phyloP scores from a whole-genome alignment of 2,113 vertebrate species.

The Misgurnus mizolepis region DNA sequence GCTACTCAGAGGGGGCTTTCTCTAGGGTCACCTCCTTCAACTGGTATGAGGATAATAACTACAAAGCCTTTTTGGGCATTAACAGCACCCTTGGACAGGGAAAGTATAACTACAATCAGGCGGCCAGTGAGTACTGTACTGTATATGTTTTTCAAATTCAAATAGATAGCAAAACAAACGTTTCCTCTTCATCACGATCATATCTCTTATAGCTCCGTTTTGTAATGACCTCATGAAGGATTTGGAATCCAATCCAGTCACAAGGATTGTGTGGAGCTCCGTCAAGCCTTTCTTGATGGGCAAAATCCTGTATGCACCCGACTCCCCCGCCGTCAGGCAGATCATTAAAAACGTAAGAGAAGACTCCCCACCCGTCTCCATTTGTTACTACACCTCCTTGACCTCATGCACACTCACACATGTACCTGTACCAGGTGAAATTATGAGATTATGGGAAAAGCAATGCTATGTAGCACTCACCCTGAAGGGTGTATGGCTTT shows the following conservation, averaged over 20 bases:
- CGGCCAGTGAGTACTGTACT: slow-evolving; percentile 82
- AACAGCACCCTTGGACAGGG: slow-evolving; percentile 72
- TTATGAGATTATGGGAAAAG: no score
- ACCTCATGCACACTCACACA: not conserved
- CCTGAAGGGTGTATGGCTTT: not conserved
- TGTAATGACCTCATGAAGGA: slow-evolving; percentile 87
- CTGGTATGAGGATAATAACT: slow-evolving; percentile 99
- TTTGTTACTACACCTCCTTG: not conserved
- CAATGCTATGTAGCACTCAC: no score
- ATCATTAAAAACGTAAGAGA: slow-evolving; percentile 86
- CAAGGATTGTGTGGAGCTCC: slow-evolving; percentile 88
- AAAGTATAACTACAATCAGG: slow-evolving; percentile 81
- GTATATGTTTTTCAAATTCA: no score
- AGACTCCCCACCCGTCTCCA: not conserved
- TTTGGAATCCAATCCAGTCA: slow-evolving; percentile 86
- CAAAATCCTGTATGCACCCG: slow-evolving; percentile 87
- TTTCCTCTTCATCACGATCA: slow-evolving; percentile 24
- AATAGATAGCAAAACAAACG: no score
- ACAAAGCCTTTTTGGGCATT: slow-evolving; percentile 92
- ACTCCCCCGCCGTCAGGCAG: slow-evolving; percentile 79
- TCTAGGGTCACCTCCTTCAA: slow-evolving; percentile 90
- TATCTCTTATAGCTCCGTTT: slow-evolving; percentile 79
- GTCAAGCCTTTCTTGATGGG: slow-evolving; percentile 94
- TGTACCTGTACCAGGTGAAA: no score
- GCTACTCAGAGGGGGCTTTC: slow-evolving; percentile 88